Evolutionary conservation across 2,113 vertebrate genomes (phyloP), one percentile per base, ranked within the genome.

Genomic region (Numenius arquata): DNA sequence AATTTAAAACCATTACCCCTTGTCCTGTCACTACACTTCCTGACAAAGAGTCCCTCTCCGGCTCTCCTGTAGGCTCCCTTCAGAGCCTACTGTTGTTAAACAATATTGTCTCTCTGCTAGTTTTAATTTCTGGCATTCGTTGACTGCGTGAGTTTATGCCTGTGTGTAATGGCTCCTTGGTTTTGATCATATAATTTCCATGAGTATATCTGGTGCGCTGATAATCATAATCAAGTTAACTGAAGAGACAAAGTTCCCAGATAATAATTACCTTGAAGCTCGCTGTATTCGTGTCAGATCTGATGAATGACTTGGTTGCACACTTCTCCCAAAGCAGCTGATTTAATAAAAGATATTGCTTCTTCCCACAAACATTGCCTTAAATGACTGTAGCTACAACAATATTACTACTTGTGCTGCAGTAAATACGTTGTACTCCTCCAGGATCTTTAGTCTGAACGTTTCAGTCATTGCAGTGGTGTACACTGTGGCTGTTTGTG

Each of bases 241-340:
- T 52, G 71, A 73, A 40, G 62, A 91, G 71, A 73, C 67, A 73
- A 14, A 23, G 11, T 77, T 92, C 62, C 12, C 45, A 80, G 92
- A 61, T 58, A 90, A 73, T 61, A 83, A 70, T 88, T 90, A 88
- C 48, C 75, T 94, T 86, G 53, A 86, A 92, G 62, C 30, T 70
- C 63, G 27, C 52, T 77, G 23, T 40, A 68, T 83, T 71, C 74
- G 23, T 53, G 40, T 96, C 75, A 90, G 62, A 79, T 76, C 43
- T 83, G 75, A 79, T 68, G 53, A 79, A 88, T 34, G 3, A 75
- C 20, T 71, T 94, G 22, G 19, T 68, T 58, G 63, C 48, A 48
- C 36, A 48, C 22, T 61, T 85, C 16, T 93, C 77, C 14, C 48
- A 56, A 85, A 92, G 82, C 58, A 85, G 30, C 0, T 43, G 79